phyloP scores from a whole-genome alignment of 2,888 invertebrate species.

The Yponomeuta malinellus region DNA sequence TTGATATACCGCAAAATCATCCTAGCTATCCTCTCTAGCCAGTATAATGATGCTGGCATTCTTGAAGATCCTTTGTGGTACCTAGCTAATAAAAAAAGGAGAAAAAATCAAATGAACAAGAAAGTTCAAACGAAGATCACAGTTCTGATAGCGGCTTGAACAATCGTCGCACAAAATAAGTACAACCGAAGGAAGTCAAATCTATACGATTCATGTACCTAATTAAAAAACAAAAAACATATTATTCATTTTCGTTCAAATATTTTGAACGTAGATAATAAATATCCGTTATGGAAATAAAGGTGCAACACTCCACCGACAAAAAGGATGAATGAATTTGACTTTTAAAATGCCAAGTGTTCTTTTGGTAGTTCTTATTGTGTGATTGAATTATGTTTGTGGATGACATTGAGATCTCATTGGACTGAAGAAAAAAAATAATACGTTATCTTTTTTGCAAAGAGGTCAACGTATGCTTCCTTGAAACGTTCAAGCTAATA shows the following conservation, averaged over 20 bases:
- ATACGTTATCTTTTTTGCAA: constrained; percentile 9
- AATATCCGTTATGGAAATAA: no score
- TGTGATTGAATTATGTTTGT: background rate
- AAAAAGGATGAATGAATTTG: no score
- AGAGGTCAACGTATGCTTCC: background rate
- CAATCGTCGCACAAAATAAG: background rate
- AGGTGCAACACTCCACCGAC: no score
- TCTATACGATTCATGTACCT: no score
- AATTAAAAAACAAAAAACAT: no score
- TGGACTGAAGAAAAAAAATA: constrained; percentile 6
- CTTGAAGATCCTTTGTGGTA: background rate
- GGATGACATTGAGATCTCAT: constrained; percentile 11
- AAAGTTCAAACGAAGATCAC: background rate
- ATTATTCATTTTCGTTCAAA: no score
- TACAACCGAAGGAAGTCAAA: background rate
- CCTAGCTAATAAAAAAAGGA: background rate
- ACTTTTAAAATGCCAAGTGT: background rate
- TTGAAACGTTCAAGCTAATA: background rate
- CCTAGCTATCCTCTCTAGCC: background rate
- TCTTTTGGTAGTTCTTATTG: background rate
- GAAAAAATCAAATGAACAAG: background rate
- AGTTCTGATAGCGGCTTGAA: background rate
- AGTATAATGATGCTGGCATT: background rate
- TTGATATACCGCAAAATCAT: background rate
- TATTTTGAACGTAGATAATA: no score